These are phyloP conservation scores for Catostylus mosaicus DNA, from an alignment of 30 jellyfish, hydroid and myxozoan genomes.

Conservation along the genomic window DNA sequence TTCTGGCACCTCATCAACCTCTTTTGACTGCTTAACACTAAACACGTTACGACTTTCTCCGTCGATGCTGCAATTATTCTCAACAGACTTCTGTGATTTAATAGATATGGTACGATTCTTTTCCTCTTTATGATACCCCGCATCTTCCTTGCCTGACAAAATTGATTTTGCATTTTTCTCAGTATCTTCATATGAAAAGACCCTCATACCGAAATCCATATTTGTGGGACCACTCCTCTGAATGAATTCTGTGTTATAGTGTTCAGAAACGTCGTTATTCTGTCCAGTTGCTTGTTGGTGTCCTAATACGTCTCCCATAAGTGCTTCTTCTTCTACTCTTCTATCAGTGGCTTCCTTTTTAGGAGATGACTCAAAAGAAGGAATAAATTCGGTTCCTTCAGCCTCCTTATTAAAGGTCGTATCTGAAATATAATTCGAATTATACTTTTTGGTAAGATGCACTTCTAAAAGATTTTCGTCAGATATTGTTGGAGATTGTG, in stretches of 20 bases:
- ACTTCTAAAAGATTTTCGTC: background rate
- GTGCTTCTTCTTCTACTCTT: background rate
- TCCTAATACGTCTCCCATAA: background rate
- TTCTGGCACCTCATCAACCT: background rate
- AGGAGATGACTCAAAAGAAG: constrained; percentile 9
- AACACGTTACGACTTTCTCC: background rate
- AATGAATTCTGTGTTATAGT: background rate
- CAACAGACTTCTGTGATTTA: background rate
- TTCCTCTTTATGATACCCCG: background rate
- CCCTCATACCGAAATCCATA: constrained; percentile 5
- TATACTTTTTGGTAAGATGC: background rate
- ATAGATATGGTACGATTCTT: background rate
- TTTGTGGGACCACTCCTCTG: background rate
- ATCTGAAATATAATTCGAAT: background rate
- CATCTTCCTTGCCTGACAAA: background rate
- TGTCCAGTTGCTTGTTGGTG: background rate
- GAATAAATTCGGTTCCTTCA: constrained; percentile 3
- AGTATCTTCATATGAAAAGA: background rate
- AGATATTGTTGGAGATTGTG: background rate
- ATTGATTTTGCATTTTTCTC: background rate
- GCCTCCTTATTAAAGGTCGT: background rate
- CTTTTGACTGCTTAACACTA: background rate
- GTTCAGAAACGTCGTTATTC: background rate
- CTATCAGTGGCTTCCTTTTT: background rate
- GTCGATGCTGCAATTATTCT: background rate